Evolutionary conservation across 1,140 invertebrate species (phyloP).

Genomic region (Heliconius eleuchia): DNA sequence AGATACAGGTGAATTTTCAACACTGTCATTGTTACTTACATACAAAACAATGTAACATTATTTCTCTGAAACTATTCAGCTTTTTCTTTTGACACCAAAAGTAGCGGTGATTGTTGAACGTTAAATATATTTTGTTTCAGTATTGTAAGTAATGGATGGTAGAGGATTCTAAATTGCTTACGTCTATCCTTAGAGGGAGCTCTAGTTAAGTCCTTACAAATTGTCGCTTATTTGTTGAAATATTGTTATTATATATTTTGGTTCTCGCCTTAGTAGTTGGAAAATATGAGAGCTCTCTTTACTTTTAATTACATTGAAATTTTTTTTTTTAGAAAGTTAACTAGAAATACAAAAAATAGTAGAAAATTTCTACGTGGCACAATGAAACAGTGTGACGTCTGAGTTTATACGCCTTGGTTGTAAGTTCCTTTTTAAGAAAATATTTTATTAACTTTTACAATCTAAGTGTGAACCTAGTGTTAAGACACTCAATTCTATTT

Average conservation of each 20-base stretch:
- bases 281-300: background rate
- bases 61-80: background rate
- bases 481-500: too few species aligned
- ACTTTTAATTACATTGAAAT: too few species aligned
- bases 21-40: too few species aligned
- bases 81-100: background rate
- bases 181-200: background rate
- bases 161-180: slow-evolving; percentile 31
- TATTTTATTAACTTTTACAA: too few species aligned
- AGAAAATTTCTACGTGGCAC: too few species aligned
- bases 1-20: too few species aligned
- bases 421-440: too few species aligned
- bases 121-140: slow-evolving; percentile 36
- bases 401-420: too few species aligned
- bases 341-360: too few species aligned
- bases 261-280: background rate
- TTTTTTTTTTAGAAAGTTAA: background rate
- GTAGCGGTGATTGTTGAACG: slow-evolving; percentile 26
- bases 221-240: slow-evolving; percentile 12
- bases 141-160: slow-evolving; percentile 33
- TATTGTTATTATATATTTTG: slow-evolving; percentile 11
- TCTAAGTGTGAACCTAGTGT: too few species aligned
- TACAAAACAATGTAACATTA: background rate
- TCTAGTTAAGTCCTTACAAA: slow-evolving; percentile 7
- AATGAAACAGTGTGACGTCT: too few species aligned